phyloP scores from a whole-genome alignment of 2,113 vertebrate species.

The Chionodraco myersi region DNA sequence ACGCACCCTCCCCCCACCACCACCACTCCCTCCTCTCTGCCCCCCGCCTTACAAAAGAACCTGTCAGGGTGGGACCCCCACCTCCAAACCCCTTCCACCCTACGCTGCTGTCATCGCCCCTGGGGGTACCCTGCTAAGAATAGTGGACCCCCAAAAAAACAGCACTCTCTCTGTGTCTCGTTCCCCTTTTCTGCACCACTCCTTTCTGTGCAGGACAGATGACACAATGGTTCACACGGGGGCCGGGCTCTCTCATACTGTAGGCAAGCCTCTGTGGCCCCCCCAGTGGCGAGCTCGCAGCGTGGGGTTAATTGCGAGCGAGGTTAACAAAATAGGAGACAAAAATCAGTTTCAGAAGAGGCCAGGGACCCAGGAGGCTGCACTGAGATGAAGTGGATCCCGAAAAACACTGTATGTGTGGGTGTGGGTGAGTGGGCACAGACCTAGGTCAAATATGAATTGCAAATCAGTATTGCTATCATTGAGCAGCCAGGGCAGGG shows the following conservation, averaged over 20 bases:
- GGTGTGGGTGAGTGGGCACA: not conserved
- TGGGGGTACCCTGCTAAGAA: constrained; percentile 67
- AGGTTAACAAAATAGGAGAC: constrained; percentile 85
- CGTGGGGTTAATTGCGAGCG: constrained; percentile 82
- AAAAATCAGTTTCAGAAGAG: constrained; percentile 80
- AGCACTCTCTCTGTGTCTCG: constrained; percentile 48
- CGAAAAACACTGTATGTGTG: constrained; percentile 7
- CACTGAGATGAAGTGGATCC: constrained; percentile 54
- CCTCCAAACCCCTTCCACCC: constrained; percentile 46
- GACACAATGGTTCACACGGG: constrained; percentile 80
- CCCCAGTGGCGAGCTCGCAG: constrained; percentile 68
- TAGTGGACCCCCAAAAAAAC: constrained; percentile 58
- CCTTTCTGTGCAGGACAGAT: constrained; percentile 74
- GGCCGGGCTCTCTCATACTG: constrained; percentile 61
- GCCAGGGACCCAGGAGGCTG: constrained; percentile 56
- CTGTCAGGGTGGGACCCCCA: constrained; percentile 59
- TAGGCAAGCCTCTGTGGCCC: constrained; percentile 55
- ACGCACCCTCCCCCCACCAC: not conserved
- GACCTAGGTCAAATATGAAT: constrained; percentile 39
- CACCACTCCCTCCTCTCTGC: constrained; percentile 1
- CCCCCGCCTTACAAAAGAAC: constrained; percentile 66
- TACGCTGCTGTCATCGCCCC: constrained; percentile 67
- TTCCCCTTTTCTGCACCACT: constrained; percentile 49
- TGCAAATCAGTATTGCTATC: not conserved
- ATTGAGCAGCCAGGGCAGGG: not conserved